Evolutionary conservation across 2,888 invertebrate species (phyloP).

Genomic region (Cephus pulcher): DNA sequence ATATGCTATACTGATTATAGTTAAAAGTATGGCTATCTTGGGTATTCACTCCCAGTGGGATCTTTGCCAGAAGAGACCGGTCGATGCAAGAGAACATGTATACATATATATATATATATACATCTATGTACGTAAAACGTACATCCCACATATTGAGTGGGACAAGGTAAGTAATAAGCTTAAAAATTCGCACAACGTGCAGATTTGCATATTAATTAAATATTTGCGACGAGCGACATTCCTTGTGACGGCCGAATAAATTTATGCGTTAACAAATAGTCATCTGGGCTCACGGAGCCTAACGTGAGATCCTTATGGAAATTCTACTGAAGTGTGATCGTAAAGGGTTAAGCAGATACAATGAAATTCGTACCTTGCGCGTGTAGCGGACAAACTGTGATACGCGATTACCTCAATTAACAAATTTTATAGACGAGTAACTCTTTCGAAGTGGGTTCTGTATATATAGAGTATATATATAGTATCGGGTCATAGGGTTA

Average conservation of each 20-base stretch:
- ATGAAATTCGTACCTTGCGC: background rate
- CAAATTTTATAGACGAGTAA: background rate
- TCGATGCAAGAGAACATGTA: conserved; percentile 34
- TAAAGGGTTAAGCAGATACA: background rate
- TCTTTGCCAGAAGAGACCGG: conserved; percentile 43
- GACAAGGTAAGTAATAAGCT: conserved; percentile 12
- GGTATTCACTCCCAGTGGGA: conserved; percentile 26
- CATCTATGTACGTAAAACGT: background rate
- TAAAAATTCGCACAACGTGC: conserved; percentile 16
- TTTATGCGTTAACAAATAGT: conserved; percentile 19
- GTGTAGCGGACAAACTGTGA: background rate
- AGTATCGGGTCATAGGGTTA: background rate
- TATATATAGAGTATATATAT: background rate
- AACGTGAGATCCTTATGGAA: no score
- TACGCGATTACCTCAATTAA: background rate
- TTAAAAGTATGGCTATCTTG: background rate
- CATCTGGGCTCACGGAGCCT: no score
- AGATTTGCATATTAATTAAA: conserved; percentile 29
- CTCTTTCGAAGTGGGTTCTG: background rate
- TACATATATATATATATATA: background rate
- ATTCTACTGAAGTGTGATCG: no score
- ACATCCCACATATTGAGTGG: background rate
- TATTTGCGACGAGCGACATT: conserved; percentile 8
- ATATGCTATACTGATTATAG: background rate
- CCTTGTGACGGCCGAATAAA: background rate